phyloP scores from a whole-genome alignment of 2,888 invertebrate genomes.

The Allophyes oxyacanthae region DNA sequence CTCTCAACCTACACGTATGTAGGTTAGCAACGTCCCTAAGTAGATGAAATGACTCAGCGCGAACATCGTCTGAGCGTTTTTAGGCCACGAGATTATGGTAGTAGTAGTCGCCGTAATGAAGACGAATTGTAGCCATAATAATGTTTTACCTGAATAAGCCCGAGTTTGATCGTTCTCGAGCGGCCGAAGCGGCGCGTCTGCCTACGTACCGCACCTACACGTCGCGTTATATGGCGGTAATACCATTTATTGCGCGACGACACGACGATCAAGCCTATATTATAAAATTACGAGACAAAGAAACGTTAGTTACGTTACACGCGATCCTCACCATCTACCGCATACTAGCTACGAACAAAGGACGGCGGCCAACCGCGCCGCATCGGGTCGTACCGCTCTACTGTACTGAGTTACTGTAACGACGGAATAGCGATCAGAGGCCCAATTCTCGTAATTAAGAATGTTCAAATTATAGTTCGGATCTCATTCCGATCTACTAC shows the following conservation, averaged over 20 bases:
- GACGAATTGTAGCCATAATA: neutral
- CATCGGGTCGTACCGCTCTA: too few relatives aligned
- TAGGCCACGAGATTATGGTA: neutral
- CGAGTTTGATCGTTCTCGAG: neutral
- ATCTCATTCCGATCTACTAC: too few relatives aligned
- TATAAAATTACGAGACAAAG: conserved; percentile 4
- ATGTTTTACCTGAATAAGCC: neutral
- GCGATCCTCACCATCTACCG: neutral
- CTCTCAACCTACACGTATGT: neutral
- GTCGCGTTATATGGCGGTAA: conserved; percentile 2
- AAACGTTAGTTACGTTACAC: neutral
- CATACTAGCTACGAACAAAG: neutral
- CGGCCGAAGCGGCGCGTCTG: neutral
- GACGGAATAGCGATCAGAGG: neutral
- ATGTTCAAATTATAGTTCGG: too few relatives aligned
- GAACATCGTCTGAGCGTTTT: neutral
- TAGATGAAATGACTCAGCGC: neutral
- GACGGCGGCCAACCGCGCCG: neutral
- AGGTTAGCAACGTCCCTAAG: neutral
- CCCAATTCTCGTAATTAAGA: too few relatives aligned
- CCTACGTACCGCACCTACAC: conserved; percentile 15
- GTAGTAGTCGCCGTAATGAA: neutral
- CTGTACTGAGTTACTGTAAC: neutral
- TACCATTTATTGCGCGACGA: conserved; percentile 3
- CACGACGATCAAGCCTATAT: neutral